Evolutionary conservation across 2,888 invertebrate genomes (phyloP), one percentile per base, ranked within the genome.

Genomic region (Drosophila nigricruria): DNA sequence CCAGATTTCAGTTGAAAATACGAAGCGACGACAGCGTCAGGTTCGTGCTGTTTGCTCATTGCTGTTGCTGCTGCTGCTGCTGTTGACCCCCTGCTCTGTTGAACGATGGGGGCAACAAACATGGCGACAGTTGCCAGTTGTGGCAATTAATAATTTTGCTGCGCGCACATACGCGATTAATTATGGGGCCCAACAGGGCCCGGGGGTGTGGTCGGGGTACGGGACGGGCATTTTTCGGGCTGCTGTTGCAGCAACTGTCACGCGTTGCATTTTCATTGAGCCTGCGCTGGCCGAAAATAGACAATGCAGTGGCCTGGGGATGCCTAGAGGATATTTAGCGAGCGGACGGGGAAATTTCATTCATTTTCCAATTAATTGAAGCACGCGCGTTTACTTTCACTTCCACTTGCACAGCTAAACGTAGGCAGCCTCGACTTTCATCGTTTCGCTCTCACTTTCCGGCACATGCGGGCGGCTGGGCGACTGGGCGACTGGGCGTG

Each of bases 111-210:
- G 54, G 69, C 78, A 72, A 83, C 89, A 82, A 87, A 86, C 86
- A 90, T 86, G 86, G 86, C 86, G 86, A 87, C 86, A 90, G 89
- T 87, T 86, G 86, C 84, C 87, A 88, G 91, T 88, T 88, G 87
- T 88, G 87, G 91, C 91, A 92, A 92, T 92, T 92, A 92, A 92
- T 92, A 92, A 92, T 91, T 90, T 90, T 90, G 76, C 74, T 76
- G 64, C 69, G 90, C 80, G 85, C 85, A 86, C 91, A 91, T 89
- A 85, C 92, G 89, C 92, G 90, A 92, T 92, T 92, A 92, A 92
- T 92, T 92, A 90, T 91, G 85, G 54, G 53, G 58, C 66, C 63
- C 36, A 25, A 18, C 10, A 50, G 50, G 32, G 58, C 9, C 5
- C 50, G 60, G 54, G 43, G 42, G 54, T 38, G 30, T 2, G 10